A percentile compares a stretch with the other conserved stretches of the same genome.
Evolutionary conservation across 2,888 invertebrate species (phyloP).

Genomic region (Arrhopalites spinosus): DNA sequence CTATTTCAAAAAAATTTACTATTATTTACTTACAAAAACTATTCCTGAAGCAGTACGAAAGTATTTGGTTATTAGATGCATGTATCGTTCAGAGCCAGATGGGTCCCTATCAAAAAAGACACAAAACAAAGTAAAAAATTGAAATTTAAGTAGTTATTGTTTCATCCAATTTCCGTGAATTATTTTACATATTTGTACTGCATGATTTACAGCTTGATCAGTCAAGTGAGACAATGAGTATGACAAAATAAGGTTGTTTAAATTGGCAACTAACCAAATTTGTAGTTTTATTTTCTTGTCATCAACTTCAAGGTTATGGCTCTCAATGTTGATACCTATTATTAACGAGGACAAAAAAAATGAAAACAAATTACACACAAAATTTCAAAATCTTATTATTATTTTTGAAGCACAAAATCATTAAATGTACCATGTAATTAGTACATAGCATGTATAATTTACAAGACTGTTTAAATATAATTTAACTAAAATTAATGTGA

Average conservation of each 20-base stretch:
- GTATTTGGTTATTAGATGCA: constrained; percentile 29
- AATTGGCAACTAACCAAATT: constrained; percentile 33
- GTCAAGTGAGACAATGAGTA: too few species aligned
- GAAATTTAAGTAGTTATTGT: not conserved
- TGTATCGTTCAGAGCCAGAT: constrained; percentile 39
- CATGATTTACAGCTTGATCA: not conserved
- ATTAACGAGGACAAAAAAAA: not conserved
- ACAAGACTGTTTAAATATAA: too few species aligned
- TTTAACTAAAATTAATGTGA: too few species aligned
- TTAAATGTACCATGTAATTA: too few species aligned
- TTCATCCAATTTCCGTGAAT: not conserved
- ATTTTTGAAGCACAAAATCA: too few species aligned
- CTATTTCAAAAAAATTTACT: too few species aligned
- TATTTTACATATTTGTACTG: not conserved
- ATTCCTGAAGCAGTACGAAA: constrained; percentile 34
- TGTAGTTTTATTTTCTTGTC: constrained; percentile 34
- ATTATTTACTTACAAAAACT: too few species aligned
- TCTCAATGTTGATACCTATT: constrained; percentile 37
- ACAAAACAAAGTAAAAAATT: not conserved
- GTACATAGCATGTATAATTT: too few species aligned
- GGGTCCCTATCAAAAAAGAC: constrained; percentile 35
- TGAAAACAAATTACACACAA: too few species aligned
- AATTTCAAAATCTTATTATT: too few species aligned
- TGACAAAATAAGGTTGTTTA: too few species aligned
- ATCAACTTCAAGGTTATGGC: constrained; percentile 31